Conservation (phyloP, 2,797 vertebrate genomes). For the Psittacula derbiana region DNA sequence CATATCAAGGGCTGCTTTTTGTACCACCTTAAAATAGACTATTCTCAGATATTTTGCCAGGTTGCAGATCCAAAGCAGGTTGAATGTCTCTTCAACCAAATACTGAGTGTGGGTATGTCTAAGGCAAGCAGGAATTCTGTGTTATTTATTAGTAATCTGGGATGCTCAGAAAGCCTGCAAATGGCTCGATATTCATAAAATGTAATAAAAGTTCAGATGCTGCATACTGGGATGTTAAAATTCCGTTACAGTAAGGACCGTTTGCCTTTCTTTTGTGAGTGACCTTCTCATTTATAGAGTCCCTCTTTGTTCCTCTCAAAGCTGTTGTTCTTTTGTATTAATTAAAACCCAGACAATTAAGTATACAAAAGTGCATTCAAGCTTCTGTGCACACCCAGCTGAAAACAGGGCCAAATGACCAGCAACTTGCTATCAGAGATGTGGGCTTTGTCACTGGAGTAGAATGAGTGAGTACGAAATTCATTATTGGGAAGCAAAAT, state of each 20-base stretch:
- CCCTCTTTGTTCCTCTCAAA: not conserved
- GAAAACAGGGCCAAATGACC: conserved; percentile 11
- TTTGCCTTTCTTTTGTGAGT: not conserved
- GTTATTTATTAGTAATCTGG: not conserved
- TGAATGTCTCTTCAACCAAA: not conserved
- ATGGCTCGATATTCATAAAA: not conserved
- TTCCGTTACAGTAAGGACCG: not conserved
- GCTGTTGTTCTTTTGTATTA: not conserved
- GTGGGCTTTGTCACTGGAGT: not conserved
- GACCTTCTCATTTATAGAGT: not conserved
- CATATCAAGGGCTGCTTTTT: not conserved
- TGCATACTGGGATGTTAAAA: not conserved
- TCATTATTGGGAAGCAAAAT: conserved; percentile 26
- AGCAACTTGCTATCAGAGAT: not conserved
- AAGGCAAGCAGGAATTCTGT: not conserved
- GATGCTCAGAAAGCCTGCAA: not conserved
- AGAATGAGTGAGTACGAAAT: not conserved
- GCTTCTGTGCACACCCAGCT: not conserved
- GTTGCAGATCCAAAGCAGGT: not conserved
- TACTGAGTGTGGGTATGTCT: not conserved
- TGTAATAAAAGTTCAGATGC: not conserved
- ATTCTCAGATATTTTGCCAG: not conserved
- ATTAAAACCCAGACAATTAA: conserved; percentile 27
- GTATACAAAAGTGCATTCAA: not conserved
- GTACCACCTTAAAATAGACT: not conserved